Evolutionary conservation across 2,797 vertebrate species (phyloP).

Genomic region (Sus cebifrons): DNA sequence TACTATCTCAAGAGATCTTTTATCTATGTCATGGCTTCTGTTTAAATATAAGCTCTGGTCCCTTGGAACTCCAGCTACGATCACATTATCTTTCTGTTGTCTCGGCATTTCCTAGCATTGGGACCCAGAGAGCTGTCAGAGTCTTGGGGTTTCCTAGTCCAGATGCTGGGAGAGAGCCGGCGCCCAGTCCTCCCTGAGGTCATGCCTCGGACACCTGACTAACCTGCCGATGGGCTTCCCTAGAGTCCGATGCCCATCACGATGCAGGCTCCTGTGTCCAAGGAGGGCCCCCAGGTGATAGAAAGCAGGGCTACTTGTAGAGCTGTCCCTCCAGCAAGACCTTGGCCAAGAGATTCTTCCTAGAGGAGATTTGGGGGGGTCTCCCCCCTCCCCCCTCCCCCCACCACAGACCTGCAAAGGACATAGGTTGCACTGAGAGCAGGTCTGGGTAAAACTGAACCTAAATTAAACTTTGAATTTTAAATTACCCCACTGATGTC

Average conservation of each 20-base stretch:
- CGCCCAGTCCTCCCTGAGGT: not conserved
- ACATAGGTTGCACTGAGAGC: not conserved
- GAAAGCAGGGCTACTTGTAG: not conserved
- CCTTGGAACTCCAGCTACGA: not conserved
- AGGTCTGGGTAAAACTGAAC: not conserved
- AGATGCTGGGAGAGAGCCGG: not conserved
- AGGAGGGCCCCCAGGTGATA: not conserved
- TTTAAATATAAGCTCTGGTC: not conserved
- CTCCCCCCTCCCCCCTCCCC: not conserved
- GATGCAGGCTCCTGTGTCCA: not conserved
- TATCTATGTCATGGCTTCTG: not conserved
- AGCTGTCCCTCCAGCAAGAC: not conserved
- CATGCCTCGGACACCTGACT: not conserved
- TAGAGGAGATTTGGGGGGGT: not conserved
- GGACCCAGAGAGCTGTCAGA: not conserved
- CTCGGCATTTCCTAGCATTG: not conserved
- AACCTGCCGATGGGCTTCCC: not conserved
- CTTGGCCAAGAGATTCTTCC: not conserved
- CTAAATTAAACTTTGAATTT: not conserved
- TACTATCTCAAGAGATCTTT: not conserved
- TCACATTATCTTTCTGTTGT: not conserved
- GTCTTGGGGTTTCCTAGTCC: not conserved
- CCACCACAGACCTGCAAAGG: not conserved
- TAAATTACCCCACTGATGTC: not conserved
- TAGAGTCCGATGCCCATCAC: fast-evolving